Evolutionary conservation across 64 coral and sea anemone genomes (phyloP), one percentile per base, ranked within the genome.

Genomic region (Platygyra sinensis): DNA sequence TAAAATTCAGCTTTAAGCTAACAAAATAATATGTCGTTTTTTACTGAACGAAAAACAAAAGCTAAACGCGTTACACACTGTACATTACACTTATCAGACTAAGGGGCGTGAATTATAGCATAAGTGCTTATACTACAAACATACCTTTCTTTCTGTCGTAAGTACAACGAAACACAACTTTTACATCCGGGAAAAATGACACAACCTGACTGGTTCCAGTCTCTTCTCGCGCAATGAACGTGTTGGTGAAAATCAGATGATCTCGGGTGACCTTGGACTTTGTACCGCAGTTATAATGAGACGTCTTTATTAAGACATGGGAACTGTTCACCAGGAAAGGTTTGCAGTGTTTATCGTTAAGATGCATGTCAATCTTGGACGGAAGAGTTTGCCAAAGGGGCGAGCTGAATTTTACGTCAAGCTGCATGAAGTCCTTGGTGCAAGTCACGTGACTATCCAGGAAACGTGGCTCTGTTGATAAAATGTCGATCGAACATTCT

Each of bases 251-350:
- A 16, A 64, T 74, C 32, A 78, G 24, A 8, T 89, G 59, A 50
- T 89, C 31, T 20, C 29, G 38, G 38, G 74, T 67, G 24, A 78
- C 18, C 61, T 89, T 42, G n/a, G 33, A 67, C 46, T 42, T 67
- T 28, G 87, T 78, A 76, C 87, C 87, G 46, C 87, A 89, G 10
- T 39, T 16, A 51, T 89, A 30, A 76, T 77, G 87, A 36, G 87
- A 32, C 67, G 75, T 78, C 62, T 38, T 12, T 30, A 89, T 78
- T 22, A 51, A 46, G 30, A 51, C 75, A 67, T 89, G 87, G 22
- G 87, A 64, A 2, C 20, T 67, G 52, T 89, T 78, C 11, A 65
- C 76, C 51, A 64, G 65, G 51, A 42, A 89, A 16, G 87, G 87
- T 36, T 89, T 77, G 49, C 87, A 89, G 13, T 39, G n/a, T 60